These are phyloP conservation scores for Melipona beecheii DNA, from an alignment of 2,888 invertebrate genomes.

Conservation along the genomic window DNA sequence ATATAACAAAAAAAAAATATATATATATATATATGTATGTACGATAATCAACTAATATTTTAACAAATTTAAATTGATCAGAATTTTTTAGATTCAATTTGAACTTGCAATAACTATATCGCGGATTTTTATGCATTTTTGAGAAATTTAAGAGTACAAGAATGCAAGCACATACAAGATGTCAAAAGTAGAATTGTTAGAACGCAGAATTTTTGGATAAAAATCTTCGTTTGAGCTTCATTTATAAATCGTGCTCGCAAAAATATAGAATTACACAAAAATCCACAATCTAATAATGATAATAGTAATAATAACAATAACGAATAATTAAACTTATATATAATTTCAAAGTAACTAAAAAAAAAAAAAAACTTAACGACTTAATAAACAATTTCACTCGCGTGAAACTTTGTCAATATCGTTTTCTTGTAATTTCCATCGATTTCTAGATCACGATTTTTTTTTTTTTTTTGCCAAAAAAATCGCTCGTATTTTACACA, in stretches of 20 bases:
- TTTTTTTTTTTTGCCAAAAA: neutral
- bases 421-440: neutral
- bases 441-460: slow-evolving; percentile 1
- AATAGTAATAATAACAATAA: neutral
- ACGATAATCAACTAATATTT: neutral
- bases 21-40: no score
- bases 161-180: no score
- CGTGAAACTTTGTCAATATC: neutral
- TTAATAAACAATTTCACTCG: neutral
- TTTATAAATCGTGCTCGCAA: no score
- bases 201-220: no score
- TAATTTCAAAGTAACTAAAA: neutral
- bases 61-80: neutral
- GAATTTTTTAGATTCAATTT: neutral
- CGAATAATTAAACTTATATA: neutral
- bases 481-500: neutral
- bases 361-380: neutral
- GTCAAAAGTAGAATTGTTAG: no score
- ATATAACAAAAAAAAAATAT: no score
- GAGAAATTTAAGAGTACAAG: no score
- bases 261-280: no score
- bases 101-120: neutral
- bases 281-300: no score
- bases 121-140: no score
- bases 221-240: no score